Percentiles rank a stretch among this genome's conserved stretches.
Evolutionary conservation across 2,113 vertebrate genomes (phyloP).

Genomic region (Varanus komodoensis): DNA sequence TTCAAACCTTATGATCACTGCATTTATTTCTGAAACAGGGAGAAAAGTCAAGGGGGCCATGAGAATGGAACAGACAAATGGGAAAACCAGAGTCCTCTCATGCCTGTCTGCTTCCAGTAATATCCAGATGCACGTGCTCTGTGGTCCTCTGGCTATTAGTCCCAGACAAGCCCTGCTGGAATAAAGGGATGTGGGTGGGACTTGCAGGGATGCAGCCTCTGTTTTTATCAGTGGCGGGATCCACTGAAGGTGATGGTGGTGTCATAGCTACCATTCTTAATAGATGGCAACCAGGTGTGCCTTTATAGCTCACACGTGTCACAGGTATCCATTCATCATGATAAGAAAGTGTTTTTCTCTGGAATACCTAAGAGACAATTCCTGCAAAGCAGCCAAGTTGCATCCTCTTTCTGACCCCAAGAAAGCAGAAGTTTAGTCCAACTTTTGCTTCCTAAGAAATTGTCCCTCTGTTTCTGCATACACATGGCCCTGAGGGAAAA

Average conservation of each 20-base stretch:
- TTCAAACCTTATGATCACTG: slow-evolving; percentile 9
- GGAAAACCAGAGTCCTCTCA: not conserved
- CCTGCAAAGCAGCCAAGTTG: not conserved
- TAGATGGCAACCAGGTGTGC: not conserved
- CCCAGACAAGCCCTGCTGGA: not conserved
- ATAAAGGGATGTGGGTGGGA: not conserved
- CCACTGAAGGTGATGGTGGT: not conserved
- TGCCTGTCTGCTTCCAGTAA: not conserved
- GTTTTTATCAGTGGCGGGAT: not conserved
- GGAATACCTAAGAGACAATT: not conserved
- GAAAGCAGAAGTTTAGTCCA: not conserved
- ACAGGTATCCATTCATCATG: not conserved
- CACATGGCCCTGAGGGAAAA: not conserved
- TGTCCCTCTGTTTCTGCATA: not conserved
- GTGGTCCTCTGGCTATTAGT: not conserved
- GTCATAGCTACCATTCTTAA: not conserved
- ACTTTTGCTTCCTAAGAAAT: not conserved
- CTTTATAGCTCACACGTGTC: not conserved
- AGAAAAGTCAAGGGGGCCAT: not conserved
- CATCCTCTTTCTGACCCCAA: not conserved
- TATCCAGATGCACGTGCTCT: not conserved
- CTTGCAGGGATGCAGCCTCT: not conserved
- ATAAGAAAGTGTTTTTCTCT: not conserved
- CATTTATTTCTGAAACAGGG: not conserved
- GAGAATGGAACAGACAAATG: not conserved